A percentile compares a stretch with the other conserved stretches of the same genome.
These are phyloP conservation scores for Acanthornis magna DNA, from an alignment of 2,797 vertebrate genomes.

Conservation along the genomic window DNA sequence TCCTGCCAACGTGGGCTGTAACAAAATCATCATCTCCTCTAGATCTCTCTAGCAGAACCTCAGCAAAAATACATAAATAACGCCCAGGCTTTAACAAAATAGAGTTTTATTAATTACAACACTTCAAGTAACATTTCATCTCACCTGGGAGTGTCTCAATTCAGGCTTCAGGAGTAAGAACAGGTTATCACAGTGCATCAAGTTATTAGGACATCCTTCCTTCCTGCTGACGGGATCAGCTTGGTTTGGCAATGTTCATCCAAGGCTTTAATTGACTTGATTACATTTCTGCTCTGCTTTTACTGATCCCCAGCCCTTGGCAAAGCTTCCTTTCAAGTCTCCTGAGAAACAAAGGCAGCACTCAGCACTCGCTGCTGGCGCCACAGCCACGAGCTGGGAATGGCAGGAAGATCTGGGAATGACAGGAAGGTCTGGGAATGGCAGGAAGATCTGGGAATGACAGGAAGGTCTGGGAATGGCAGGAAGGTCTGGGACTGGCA, in stretches of 20 bases:
- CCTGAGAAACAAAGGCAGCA: not conserved
- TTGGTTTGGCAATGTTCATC: not conserved
- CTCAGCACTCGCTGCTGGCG: not conserved
- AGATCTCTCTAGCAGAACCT: not conserved
- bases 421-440: not conserved
- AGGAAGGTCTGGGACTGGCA: not conserved
- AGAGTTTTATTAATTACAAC: not conserved
- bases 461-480: not conserved
- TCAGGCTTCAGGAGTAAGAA: not conserved
- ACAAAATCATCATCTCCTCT: not conserved
- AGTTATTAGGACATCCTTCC: not conserved
- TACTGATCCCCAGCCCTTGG: not conserved
- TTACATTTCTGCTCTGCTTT: not conserved
- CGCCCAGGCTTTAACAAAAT: not conserved
- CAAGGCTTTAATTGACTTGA: not conserved
- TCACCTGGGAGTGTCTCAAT: not conserved
- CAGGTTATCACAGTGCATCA: not conserved
- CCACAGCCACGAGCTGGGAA: not conserved
- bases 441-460: fast-evolving
- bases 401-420: not conserved
- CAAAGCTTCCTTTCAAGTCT: not conserved
- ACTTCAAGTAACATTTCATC: not conserved
- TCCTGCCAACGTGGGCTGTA: not conserved
- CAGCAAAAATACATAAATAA: not conserved
- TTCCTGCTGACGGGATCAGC: not conserved